Percentiles rank a stretch among this genome's conserved stretches.
These are phyloP conservation scores for Deroplatys truncata DNA, from an alignment of 2,888 invertebrate species.

Conservation along the genomic window DNA sequence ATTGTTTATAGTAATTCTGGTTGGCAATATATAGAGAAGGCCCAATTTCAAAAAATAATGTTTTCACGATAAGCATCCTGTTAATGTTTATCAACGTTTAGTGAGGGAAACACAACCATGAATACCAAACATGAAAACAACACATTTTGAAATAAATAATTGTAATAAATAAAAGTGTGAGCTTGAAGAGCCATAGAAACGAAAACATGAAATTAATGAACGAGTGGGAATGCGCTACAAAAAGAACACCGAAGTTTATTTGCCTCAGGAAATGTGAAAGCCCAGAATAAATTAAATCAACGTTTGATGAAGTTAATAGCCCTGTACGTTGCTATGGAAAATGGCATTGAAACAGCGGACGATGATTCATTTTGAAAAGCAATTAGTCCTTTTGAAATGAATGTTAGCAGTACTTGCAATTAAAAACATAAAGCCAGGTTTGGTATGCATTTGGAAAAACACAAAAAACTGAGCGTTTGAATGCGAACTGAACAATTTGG, in stretches of 20 bases:
- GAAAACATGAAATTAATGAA: neutral
- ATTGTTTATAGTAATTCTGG: too few species aligned
- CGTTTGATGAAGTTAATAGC: neutral
- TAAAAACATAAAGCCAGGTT: neutral
- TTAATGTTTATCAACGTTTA: too few species aligned
- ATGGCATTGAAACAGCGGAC: neutral
- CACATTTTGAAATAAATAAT: too few species aligned
- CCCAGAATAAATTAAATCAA: neutral
- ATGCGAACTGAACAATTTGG: neutral
- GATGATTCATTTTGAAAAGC: neutral
- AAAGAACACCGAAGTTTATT: neutral
- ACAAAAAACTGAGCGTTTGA: neutral
- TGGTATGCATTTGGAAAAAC: neutral
- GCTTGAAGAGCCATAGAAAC: neutral
- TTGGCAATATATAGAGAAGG: too few species aligned
- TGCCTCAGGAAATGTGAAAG: neutral
- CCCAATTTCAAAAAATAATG: too few species aligned
- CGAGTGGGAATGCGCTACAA: neutral
- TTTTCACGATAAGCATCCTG: too few species aligned
- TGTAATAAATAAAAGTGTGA: neutral
- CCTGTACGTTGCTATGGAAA: neutral
- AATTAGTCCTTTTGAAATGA: neutral
- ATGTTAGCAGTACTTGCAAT: neutral
- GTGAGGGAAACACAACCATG: too few species aligned
- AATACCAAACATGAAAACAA: too few species aligned